A percentile compares a stretch with the other conserved stretches of the same genome.
Evolutionary conservation across 2,888 invertebrate species (phyloP).

Genomic region (Agrypnus murinus): DNA sequence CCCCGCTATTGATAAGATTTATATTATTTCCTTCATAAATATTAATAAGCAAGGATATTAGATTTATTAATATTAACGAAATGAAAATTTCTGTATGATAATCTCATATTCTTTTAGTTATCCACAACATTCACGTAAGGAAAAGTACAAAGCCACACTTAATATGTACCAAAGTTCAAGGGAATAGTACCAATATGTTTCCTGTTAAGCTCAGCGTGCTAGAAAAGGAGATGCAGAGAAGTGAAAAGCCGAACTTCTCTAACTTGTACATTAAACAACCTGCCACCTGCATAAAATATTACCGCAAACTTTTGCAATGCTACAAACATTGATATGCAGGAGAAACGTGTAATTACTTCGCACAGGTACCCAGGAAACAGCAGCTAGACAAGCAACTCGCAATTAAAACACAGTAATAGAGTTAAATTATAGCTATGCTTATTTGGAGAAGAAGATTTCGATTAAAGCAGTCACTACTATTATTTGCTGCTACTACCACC

Average conservation of each 20-base stretch:
- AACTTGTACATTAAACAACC: slow-evolving; percentile 54
- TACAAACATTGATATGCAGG: slow-evolving; percentile 46
- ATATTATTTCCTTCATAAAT: no score
- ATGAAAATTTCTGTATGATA: no score
- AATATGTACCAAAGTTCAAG: slow-evolving; percentile 26
- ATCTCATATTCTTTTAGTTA: no score
- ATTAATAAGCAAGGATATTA: no score
- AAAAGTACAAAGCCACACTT: no score
- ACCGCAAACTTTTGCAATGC: slow-evolving; percentile 46
- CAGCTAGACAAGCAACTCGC: slow-evolving; percentile 25
- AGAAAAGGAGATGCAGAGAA: slow-evolving; percentile 4
- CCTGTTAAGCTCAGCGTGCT: slow-evolving; percentile 10
- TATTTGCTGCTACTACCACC: no score
- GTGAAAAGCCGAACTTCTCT: slow-evolving; percentile 40
- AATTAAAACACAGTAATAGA: slow-evolving; percentile 18
- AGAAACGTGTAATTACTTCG: slow-evolving; percentile 49
- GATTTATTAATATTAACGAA: no score
- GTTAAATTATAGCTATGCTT: slow-evolving; percentile 28
- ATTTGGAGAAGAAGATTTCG: slow-evolving; percentile 17
- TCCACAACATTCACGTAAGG: no score
- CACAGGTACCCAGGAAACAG: slow-evolving; percentile 29
- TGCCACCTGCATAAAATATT: slow-evolving; percentile 55
- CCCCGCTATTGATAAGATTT: no score
- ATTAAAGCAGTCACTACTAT: slow-evolving; percentile 5
- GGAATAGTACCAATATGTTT: slow-evolving; percentile 30